Percentiles rank a stretch among this genome's conserved stretches.
Evolutionary conservation across 2,113 vertebrate genomes (phyloP).

Genomic region (Pygoscelis antarcticus): DNA sequence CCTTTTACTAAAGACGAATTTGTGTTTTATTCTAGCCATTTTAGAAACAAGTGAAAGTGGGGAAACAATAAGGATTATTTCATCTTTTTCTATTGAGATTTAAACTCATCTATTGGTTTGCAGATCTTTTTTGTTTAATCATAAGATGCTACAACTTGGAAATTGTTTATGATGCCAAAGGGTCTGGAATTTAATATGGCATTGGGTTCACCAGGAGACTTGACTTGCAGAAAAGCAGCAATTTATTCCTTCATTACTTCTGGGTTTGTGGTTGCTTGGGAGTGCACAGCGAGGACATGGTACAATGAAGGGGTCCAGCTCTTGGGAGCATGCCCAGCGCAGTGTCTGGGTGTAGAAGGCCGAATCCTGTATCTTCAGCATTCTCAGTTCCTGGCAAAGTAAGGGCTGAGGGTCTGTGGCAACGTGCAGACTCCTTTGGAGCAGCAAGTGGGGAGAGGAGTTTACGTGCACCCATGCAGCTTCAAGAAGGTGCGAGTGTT

Average conservation of each 20-base stretch:
- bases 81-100: neutral
- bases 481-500: accelerated
- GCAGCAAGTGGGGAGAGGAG: neutral
- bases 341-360: neutral
- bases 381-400: neutral
- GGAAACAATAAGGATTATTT: neutral
- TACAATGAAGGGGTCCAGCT: neutral
- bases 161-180: neutral
- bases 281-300: accelerated
- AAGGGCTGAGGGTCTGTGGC: neutral
- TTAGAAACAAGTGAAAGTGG: neutral
- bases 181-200: neutral
- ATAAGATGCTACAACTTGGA: neutral
- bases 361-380: neutral
- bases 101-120: neutral
- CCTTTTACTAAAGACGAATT: neutral
- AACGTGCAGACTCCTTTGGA: neutral
- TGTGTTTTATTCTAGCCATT: neutral
- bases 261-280: neutral
- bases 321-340: neutral
- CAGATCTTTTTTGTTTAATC: neutral
- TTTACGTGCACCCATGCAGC: neutral
- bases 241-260: neutral
- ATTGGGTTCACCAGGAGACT: neutral
- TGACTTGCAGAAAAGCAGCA: neutral